Conservation (phyloP, 2,797 vertebrate genomes). For the Megaceryle alcyon region DNA sequence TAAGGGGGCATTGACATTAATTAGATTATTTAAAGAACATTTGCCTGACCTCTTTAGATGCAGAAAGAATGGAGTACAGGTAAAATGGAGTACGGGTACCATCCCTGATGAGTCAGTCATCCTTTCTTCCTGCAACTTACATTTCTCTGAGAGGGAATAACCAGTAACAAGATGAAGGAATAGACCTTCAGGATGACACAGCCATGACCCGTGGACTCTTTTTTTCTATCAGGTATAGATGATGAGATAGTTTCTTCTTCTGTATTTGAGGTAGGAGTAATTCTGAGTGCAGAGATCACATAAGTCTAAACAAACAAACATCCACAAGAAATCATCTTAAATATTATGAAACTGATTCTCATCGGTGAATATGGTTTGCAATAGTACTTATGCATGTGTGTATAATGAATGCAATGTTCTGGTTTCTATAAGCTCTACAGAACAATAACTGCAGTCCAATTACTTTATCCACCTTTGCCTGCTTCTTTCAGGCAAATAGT, state of each 20-base stretch:
- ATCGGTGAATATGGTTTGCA: neutral
- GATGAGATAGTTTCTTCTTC: neutral
- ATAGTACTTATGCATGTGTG: neutral
- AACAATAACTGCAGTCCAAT: neutral
- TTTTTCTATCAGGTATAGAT: neutral
- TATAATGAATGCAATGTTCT: neutral
- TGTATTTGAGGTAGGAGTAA: neutral
- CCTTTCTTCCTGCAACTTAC: neutral
- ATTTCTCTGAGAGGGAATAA: neutral
- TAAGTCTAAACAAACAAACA: neutral
- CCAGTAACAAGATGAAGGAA: neutral
- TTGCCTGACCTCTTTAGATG: neutral
- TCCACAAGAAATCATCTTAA: neutral
- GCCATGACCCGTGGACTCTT: neutral
- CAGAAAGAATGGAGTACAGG: neutral
- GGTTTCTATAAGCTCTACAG: neutral
- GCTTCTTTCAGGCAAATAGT: neutral
- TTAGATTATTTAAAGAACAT: neutral
- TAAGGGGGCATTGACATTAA: neutral
- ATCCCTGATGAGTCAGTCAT: neutral
- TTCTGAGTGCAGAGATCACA: neutral
- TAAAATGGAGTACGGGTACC: no score
- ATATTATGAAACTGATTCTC: neutral
- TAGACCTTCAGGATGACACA: neutral
- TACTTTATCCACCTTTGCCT: neutral